Evolutionary conservation across 2,113 vertebrate species (phyloP), one percentile per base, ranked within the genome.

Genomic region (Lucifuga dentata): DNA sequence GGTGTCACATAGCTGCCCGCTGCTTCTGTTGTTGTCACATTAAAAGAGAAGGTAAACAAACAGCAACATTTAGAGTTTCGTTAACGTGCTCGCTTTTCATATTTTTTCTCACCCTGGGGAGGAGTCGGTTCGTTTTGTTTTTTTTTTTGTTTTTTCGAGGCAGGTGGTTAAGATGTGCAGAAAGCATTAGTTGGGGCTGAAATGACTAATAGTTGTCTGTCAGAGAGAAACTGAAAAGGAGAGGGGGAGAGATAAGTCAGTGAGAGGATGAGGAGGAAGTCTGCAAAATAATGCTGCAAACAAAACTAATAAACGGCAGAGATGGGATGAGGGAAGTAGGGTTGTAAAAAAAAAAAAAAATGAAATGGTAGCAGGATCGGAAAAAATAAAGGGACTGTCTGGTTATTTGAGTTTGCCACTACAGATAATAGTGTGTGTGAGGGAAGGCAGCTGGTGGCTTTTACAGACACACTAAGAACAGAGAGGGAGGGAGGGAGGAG

Each of bases 1-100:
- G 83, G 86, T 88, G 88, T 85, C 88, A 84, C 85, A 86, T 86
- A 73, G 78, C 78, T 68, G 72, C 84, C 76, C 59, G 45, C 13
- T 81, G 80, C 83, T 87, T 58, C 64, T 61, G 81, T 45, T 84
- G 78, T 90, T 90, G 88, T 90, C 90, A 80, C 88, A 89, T 89
- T 89, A 89, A 91, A 90, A 86, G 68, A 70, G 66, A 81, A 79
- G 73, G 78, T 86, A 86, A 90, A 90, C 88, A 91, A 91, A 86
- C 83, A 66, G 68, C 71, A 61, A 61, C 79, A 83, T 87, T 85
- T 77, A 63, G 76, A 72, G 71, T 62, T 77, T 46, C 17, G 3
- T 46, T 46, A 12, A 23, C n/a, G n/a, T n/a, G n/a, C n/a, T n/a
- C 20, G 6, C 2, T 29, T 12, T 86, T 78, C 72, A 80, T 23